phyloP scores from a whole-genome alignment of 2,797 vertebrate species.

The Lindbergichthys nudifrons region DNA sequence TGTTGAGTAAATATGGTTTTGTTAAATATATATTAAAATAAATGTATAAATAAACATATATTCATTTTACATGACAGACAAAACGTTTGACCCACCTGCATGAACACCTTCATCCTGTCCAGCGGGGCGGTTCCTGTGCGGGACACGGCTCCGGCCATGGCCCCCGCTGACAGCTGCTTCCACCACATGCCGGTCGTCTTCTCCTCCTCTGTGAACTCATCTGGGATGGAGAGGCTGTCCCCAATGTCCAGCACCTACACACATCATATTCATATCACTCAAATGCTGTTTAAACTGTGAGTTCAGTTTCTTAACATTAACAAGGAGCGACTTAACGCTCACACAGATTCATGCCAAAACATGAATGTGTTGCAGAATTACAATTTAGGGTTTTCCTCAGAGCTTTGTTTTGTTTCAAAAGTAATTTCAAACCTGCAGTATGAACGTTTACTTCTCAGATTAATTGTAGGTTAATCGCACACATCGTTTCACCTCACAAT shows the following conservation, averaged over 20 bases:
- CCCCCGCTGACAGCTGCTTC: slow-evolving; percentile 92
- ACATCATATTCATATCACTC: background rate
- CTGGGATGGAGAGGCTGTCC: slow-evolving; percentile 92
- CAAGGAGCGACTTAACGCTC: background rate
- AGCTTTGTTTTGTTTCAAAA: background rate
- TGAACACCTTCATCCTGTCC: slow-evolving; percentile 96
- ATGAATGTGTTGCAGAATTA: background rate
- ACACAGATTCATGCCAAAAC: background rate
- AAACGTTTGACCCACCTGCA: slow-evolving; percentile 87
- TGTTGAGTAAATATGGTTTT: background rate
- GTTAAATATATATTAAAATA: background rate
- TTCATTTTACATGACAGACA: background rate
- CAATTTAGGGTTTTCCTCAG: background rate
- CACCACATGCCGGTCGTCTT: slow-evolving; percentile 93
- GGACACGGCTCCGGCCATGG: slow-evolving; percentile 91
- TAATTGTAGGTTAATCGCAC: background rate
- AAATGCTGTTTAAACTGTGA: background rate
- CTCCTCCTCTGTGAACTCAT: slow-evolving; percentile 96
- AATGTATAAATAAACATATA: background rate
- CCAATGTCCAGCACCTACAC: slow-evolving; percentile 93
- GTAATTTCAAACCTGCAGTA: background rate
- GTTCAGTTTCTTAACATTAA: background rate
- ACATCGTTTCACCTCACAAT: background rate
- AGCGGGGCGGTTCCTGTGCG: slow-evolving; percentile 93
- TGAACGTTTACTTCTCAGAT: background rate